phyloP scores from a whole-genome alignment of 1,140 invertebrate species.

The Apolygus lucorum region DNA sequence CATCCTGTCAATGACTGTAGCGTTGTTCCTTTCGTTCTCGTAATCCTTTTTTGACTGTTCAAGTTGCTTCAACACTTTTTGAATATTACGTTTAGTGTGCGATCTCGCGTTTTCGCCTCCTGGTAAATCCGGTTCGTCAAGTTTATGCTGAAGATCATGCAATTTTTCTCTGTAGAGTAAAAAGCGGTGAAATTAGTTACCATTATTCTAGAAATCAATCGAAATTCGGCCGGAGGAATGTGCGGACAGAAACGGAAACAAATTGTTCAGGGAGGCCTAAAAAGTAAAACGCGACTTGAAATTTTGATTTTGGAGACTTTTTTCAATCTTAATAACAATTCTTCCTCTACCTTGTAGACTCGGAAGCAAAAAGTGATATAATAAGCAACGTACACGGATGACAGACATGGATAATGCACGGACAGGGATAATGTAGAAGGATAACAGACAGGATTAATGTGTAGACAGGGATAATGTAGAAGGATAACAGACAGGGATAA shows the following conservation, averaged over 20 bases:
- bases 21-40: constrained; percentile 44
- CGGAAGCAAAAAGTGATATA: too few relatives aligned
- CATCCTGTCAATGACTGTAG: constrained; percentile 55
- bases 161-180: constrained; percentile 28
- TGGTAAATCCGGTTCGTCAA: constrained; percentile 39
- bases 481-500: neutral
- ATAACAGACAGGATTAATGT: neutral
- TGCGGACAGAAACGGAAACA: too few relatives aligned
- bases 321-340: too few relatives aligned
- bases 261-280: too few relatives aligned
- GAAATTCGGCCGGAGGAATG: neutral
- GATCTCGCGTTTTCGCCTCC: constrained; percentile 38
- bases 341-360: too few relatives aligned
- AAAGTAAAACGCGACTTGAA: too few relatives aligned
- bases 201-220: neutral
- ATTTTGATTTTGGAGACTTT: too few relatives aligned
- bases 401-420: neutral
- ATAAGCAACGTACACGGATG: neutral
- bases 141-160: constrained; percentile 2
- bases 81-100: constrained; percentile 46
- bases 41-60: constrained; percentile 48
- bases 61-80: constrained; percentile 53
- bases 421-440: neutral
- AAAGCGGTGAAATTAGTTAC: neutral
- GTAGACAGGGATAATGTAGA: neutral